Evolutionary conservation across 2,888 invertebrate genomes (phyloP).

Genomic region (Drosophila picticornis): DNA sequence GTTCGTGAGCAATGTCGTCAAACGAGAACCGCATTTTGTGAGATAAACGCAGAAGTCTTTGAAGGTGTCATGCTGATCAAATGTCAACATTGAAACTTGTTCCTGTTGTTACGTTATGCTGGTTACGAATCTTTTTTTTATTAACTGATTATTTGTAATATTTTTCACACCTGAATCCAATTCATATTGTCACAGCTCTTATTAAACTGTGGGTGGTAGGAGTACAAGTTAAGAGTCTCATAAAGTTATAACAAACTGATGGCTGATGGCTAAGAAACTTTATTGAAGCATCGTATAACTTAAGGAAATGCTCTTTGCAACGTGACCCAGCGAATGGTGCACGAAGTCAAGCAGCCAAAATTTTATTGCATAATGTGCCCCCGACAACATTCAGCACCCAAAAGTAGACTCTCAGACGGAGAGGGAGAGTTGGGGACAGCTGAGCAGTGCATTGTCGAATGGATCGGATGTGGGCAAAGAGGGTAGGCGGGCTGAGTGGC

Average conservation of each 20-base stretch:
- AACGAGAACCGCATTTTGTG: neutral
- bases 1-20: neutral
- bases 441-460: slow-evolving; percentile 22
- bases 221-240: neutral
- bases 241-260: neutral
- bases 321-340: slow-evolving; percentile 41
- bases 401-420: slow-evolving; percentile 23
- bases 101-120: neutral
- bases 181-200: neutral
- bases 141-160: neutral
- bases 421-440: neutral
- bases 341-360: slow-evolving; percentile 63
- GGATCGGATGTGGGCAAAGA: slow-evolving; percentile 24
- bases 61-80: neutral
- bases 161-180: neutral
- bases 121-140: neutral
- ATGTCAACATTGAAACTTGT: neutral
- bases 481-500: neutral
- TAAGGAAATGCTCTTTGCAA: slow-evolving; percentile 20
- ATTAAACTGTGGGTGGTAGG: neutral
- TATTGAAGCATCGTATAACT: neutral
- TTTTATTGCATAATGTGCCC: slow-evolving; percentile 74
- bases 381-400: slow-evolving; percentile 53
- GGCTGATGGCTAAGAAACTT: slow-evolving; percentile 1
- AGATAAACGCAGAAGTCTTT: neutral